Base-by-base conservation (phyloP, 1,140 invertebrate species). In the Telenomus remus region DNA sequence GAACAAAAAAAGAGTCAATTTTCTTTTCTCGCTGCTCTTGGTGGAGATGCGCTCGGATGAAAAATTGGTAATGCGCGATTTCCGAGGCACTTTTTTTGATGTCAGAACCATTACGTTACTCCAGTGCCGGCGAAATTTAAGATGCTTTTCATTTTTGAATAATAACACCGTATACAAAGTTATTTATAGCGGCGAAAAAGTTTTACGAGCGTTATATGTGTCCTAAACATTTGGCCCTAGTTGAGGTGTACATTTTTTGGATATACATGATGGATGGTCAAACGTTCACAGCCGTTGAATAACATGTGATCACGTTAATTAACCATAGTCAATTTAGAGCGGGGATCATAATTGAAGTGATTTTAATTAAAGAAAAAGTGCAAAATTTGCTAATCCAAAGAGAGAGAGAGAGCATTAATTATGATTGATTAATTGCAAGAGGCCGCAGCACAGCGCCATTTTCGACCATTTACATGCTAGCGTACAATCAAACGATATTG, bases 351-450 rank as follows among this genome's bases (percentile, higher is more conserved):
- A 39, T 39, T 39, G 9, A 39, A 39, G 37, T 39, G 9, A 39
- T n/a, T 39, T 16, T 16, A 39, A 39, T 9, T 42, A 42, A 6
- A 42, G n/a, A 47, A 57, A 13, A 12, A 9, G 11, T 57, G 5
- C 4, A 44, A 44, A 55, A 14, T 33, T 14, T 11, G 49, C 3
- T 7, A 43, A 43, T 9, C 39, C 8, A 4, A n/a, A 43, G 11
- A 44, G 13, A 7, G 19, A n/a, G 19, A 46, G 13, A 46, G 12
- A 8, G 7, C 39, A 47, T 64, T 65, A 65, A 65, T 65, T 48
- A 49, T 56, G 61, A 56, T 49, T 34, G 46, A 55, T 65, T 64
- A 55, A 54, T 64, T 54, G 51, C 44, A 15, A 64, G 47, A 19
- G n/a, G 15, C 39, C 16, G 12, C 15, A 33, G 50, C 14, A 14